Base-by-base conservation (phyloP, 1,140 invertebrate species). In the Lanistes nyassanus region DNA sequence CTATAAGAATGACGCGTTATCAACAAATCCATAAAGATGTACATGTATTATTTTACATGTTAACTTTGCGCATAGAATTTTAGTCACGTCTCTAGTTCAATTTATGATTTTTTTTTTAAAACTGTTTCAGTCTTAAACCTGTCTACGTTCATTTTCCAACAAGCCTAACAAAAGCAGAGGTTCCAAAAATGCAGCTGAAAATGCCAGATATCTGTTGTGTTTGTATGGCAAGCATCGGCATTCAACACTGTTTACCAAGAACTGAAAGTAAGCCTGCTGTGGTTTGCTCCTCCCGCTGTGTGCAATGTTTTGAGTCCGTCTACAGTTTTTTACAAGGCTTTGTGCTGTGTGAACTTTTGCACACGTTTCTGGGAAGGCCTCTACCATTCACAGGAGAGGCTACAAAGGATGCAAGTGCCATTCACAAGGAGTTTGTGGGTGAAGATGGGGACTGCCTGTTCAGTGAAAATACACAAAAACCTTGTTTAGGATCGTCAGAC, bases 311-410 rank as follows among this genome's bases (percentile, higher is more conserved):
- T 31, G n/a, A 60, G 23, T 60, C 9, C n/a, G 56, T 31, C 11
- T 23, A 31, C 2, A 31, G 56, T 60, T 60, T 60, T 60, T n/a
- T 60, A 60, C 56, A 60, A 26, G 56, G 56, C n/a, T 60, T 60
- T 11, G n/a, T 60, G 56, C 23, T 60, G n/a, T n/a, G 56, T 60
- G n/a, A 60, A 31, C n/a, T 60, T 11, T 23, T 60, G 56, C 29
- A 31, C 56, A 60, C 9, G 11, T 23, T 60, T 26, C 11, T 16
- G 23, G 56, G 29, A n/a, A 60, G 9, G 29, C 56, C 29, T n/a
- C n/a, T 60, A 60, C 42, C 42, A 13, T 47, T 47, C 42, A 47
- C 9, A 31, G 23, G 13, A 60, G 7, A 31, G 9, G 9, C 23
- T 9, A 60, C 23, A 11, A 11, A 16, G 1, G n/a, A 60, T 9